These are phyloP conservation scores for Saccopteryx leptura DNA, from an alignment of 2,113 vertebrate species.

Conservation along the genomic window DNA sequence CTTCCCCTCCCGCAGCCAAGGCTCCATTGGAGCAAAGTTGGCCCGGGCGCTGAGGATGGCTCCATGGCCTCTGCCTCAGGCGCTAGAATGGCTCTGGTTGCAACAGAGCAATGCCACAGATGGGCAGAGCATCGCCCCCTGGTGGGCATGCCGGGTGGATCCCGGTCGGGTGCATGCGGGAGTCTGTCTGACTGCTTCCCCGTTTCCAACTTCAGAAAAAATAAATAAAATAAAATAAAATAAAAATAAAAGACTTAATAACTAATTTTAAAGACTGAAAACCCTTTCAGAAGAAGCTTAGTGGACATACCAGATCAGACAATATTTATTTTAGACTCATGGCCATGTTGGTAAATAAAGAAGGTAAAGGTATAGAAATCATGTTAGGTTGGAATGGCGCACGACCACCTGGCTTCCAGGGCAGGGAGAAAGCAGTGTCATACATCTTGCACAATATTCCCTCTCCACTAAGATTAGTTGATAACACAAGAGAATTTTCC, in stretches of 20 bases:
- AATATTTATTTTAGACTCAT: not conserved
- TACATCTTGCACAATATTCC: constrained; percentile 77
- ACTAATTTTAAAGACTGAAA: constrained; percentile 37
- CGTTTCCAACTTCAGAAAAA: no score
- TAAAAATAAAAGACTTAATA: constrained; percentile 59
- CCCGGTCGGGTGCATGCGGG: no score
- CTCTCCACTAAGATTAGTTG: constrained; percentile 81
- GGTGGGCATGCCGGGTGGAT: no score
- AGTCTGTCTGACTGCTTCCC: no score
- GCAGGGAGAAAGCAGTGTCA: constrained; percentile 36
- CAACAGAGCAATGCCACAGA: no score
- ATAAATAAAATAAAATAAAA: not conserved
- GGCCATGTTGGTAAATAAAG: constrained; percentile 57
- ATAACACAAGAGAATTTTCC: constrained; percentile 83
- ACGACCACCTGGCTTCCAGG: constrained; percentile 42
- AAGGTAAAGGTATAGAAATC: constrained; percentile 33
- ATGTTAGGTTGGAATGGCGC: constrained; percentile 17
- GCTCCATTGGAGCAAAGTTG: no score
- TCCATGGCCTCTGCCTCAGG: no score
- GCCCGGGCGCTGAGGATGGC: no score
- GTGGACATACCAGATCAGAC: not conserved
- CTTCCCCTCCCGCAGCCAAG: no score
- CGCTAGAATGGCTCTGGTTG: no score
- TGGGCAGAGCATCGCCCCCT: no score
- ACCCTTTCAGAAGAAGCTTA: constrained; percentile 41